These are phyloP conservation scores for Leptinotarsa lineolata DNA, from an alignment of 1,140 invertebrate species.

Conservation along the genomic window DNA sequence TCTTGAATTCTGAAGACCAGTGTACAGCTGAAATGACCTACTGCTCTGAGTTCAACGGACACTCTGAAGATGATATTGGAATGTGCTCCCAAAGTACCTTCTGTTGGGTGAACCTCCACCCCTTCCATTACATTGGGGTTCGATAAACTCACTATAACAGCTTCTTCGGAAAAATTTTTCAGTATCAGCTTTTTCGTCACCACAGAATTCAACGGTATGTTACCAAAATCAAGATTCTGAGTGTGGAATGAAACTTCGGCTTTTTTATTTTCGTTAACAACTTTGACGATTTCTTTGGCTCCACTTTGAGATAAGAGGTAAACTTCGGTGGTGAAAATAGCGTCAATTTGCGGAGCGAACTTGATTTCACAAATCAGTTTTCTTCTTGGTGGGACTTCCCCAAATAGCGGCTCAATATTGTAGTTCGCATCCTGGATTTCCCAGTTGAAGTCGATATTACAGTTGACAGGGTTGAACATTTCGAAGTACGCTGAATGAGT, in stretches of 20 bases:
- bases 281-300: conserved; percentile 35
- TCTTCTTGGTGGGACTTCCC: conserved; percentile 32
- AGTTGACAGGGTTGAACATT: conserved; percentile 40
- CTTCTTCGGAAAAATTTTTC: conserved; percentile 32
- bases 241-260: conserved; percentile 26
- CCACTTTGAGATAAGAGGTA: conserved; percentile 38
- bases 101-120: conserved; percentile 30
- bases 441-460: conserved; percentile 34
- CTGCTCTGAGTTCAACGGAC: conserved; percentile 20
- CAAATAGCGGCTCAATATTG: conserved; percentile 28
- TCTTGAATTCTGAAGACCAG: conserved; percentile 30
- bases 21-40: conserved; percentile 25
- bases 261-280: conserved; percentile 26
- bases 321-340: conserved; percentile 32
- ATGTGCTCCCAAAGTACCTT: conserved; percentile 28
- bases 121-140: conserved; percentile 25
- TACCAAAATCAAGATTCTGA: conserved; percentile 28
- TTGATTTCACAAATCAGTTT: conserved; percentile 33
- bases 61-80: conserved; percentile 33
- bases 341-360: conserved; percentile 32
- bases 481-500: conserved; percentile 34
- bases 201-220: conserved; percentile 38
- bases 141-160: conserved; percentile 26
- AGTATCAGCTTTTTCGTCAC: conserved; percentile 32
- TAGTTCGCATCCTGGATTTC: conserved; percentile 33